Percentiles rank a stretch among this genome's conserved stretches.
Conservation (phyloP, 2,888 invertebrate genomes). For the Conistra vaccinii region DNA sequence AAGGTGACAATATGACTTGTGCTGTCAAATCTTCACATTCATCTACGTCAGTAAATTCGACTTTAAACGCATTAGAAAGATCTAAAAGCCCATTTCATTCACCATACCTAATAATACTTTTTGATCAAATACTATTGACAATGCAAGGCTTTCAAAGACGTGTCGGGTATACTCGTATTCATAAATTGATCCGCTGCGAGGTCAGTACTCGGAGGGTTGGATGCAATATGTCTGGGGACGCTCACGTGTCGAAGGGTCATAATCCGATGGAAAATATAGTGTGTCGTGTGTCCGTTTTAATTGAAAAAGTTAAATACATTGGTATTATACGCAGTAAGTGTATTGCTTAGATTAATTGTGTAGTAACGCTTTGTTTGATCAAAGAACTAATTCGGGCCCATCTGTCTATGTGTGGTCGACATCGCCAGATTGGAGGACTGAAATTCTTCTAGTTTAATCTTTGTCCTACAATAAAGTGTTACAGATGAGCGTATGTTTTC, state of each 20-base stretch:
- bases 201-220: conserved; percentile 82
- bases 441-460: not conserved
- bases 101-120: conserved; percentile 24
- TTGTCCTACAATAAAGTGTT: not conserved
- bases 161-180: conserved; percentile 75
- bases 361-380: conserved; percentile 31
- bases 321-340: conserved; percentile 50
- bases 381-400: not conserved
- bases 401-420: not conserved
- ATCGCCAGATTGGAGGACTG: not conserved
- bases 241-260: conserved; percentile 86
- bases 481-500: not conserved
- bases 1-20: conserved; percentile 19
- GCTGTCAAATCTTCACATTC: not conserved
- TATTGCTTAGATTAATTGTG: conserved; percentile 46
- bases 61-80: conserved; percentile 10
- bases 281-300: conserved; percentile 81
- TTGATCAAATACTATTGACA: conserved; percentile 55
- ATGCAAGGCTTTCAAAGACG: conserved; percentile 69
- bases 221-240: conserved; percentile 84
- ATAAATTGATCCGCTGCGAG: conserved; percentile 85
- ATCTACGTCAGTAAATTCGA: not conserved
- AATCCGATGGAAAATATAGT: conserved; percentile 85
- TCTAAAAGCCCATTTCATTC: conserved; percentile 19
- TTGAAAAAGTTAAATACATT: conserved; percentile 84